Evolutionary conservation across 2,113 vertebrate species (phyloP).

Genomic region (Oreotrochilus melanogaster): DNA sequence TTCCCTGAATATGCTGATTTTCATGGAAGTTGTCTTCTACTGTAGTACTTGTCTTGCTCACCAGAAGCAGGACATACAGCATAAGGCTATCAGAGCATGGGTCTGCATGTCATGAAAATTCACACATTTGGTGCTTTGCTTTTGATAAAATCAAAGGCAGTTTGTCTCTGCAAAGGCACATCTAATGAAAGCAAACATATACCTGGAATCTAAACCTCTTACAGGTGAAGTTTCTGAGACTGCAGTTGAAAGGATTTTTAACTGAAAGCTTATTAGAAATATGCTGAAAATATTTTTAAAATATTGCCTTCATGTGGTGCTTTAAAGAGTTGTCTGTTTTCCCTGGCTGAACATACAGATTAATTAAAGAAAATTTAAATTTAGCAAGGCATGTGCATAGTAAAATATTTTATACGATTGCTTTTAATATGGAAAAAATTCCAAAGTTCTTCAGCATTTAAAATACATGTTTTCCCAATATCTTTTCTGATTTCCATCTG

Average conservation of each 20-base stretch:
- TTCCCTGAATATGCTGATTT: neutral
- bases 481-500: neutral
- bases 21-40: neutral
- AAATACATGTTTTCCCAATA: fast-evolving
- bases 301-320: neutral
- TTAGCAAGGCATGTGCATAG: neutral
- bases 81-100: neutral
- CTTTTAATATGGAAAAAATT: neutral
- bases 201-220: neutral
- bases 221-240: neutral
- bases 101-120: neutral
- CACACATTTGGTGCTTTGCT: neutral
- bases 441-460: neutral
- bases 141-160: neutral
- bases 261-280: neutral
- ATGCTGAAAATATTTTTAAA: neutral
- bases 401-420: neutral
- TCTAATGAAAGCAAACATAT: neutral
- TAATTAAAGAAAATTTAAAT: neutral
- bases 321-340: neutral
- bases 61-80: neutral
- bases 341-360: neutral
- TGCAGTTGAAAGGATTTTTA: neutral
- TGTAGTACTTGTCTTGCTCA: neutral
- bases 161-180: neutral